Evolutionary conservation across 2,797 vertebrate species (phyloP).

Genomic region (Lutjanus campechanus): DNA sequence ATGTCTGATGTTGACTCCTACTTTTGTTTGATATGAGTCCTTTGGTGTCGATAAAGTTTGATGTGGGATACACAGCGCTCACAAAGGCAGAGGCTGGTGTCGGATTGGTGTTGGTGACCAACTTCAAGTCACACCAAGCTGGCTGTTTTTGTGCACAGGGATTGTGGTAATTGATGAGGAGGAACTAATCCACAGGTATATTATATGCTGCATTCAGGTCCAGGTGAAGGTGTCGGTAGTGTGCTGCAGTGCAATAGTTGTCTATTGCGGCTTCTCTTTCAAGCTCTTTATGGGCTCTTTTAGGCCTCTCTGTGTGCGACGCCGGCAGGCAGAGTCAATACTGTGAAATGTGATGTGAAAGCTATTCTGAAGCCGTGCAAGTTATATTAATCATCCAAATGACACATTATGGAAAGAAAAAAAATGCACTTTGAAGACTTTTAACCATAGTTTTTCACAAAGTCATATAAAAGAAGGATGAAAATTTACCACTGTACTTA

Average conservation of each 20-base stretch:
- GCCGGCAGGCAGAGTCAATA: conserved; percentile 62
- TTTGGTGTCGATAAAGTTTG: too few relatives aligned
- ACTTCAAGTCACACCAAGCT: conserved; percentile 6
- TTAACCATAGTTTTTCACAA: conserved; percentile 45
- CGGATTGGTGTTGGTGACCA: not conserved
- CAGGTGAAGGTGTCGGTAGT: conserved; percentile 45
- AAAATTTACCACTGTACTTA: conserved; percentile 21
- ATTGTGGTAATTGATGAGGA: not conserved
- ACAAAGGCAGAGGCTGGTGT: too few relatives aligned
- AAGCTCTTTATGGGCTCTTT: conserved; percentile 42
- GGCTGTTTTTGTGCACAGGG: not conserved
- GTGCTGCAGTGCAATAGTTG: conserved; percentile 39
- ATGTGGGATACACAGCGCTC: too few relatives aligned
- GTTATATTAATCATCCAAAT: conserved; percentile 75
- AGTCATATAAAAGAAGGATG: conserved; percentile 19
- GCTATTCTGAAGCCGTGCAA: conserved; percentile 71
- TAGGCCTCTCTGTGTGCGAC: conserved; percentile 31
- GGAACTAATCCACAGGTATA: not conserved
- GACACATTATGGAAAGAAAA: conserved; percentile 60
- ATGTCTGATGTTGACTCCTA: too few relatives aligned
- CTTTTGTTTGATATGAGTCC: too few relatives aligned
- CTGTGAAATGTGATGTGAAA: conserved; percentile 78
- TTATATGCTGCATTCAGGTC: not conserved
- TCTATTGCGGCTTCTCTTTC: conserved; percentile 48
- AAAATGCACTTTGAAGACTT: conserved; percentile 61